Conservation (phyloP, 2,888 invertebrate species). For the Notodonta ziczac region DNA sequence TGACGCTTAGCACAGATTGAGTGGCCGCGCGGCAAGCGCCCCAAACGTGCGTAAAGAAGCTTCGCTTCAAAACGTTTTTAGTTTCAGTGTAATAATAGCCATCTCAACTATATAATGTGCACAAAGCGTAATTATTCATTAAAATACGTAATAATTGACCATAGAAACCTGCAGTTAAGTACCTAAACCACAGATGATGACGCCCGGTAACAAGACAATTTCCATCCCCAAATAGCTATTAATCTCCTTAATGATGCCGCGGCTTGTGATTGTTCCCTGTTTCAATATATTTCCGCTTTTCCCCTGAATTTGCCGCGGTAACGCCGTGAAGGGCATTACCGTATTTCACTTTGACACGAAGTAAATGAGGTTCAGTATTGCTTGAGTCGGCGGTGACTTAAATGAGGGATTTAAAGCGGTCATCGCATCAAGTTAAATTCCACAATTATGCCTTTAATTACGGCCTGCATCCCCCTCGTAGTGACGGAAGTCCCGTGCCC, state of each 20-base stretch:
- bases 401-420: background rate
- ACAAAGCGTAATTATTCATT: too few species aligned
- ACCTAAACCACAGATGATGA: conserved; percentile 1
- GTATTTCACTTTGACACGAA: conserved; percentile 55
- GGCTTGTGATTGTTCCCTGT: conserved; percentile 46
- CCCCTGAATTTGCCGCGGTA: conserved; percentile 35
- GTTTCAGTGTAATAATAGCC: too few species aligned
- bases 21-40: too few species aligned
- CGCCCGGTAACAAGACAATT: conserved; percentile 15
- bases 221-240: conserved; percentile 33
- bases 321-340: conserved; percentile 48
- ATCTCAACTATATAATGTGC: too few species aligned
- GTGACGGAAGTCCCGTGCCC: too few species aligned
- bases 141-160: background rate
- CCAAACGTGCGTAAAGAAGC: too few species aligned
- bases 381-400: conserved; percentile 6
- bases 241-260: conserved; percentile 54
- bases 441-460: too few species aligned
- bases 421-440: background rate
- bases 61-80: too few species aligned
- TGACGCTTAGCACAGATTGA: too few species aligned
- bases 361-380: conserved; percentile 48
- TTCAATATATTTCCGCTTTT: conserved; percentile 51
- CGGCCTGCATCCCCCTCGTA: too few species aligned
- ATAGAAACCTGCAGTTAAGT: background rate